Base-by-base conservation (phyloP, 1,140 invertebrate species). In the Drosophila busckii region DNA sequence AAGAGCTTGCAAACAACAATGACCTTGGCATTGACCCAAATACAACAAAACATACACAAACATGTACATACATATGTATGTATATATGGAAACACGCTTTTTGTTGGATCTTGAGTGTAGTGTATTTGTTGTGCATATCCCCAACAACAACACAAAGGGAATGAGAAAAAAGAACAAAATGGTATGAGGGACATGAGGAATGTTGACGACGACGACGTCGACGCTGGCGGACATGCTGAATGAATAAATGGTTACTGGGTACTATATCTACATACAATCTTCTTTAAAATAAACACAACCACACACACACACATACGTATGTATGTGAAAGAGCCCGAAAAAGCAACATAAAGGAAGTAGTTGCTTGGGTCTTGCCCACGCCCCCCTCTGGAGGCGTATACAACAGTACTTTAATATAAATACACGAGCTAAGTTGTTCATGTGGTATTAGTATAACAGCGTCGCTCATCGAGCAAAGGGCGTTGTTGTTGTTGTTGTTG, bases 11-110 rank as follows among this genome's bases (percentile, higher is more conserved):
- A 44, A 68, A 75, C 69, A 78, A 62, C 66, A 76, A 67, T 78
- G 71, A 78, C 71, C 71, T 78, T 78, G 71, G 67, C 73, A 78
- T 78, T 78, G 73, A 78, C 71, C 73, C 67, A 78, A 78, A 78
- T 76, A 75, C 59, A n/a, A n/a, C n/a, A n/a, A n/a, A n/a, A n/a
- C n/a, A n/a, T n/a, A n/a, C n/a, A n/a, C n/a, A 65, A 40, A 23
- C 19, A 23, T 38, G 19, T 37, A 37, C 50, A 56, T 63, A 52
- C 17, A 54, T 54, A 64, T 29, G 9, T 34, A 48, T 58, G 38
- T 59, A 49, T 61, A 41, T 34, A 49, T 44, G 50, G 58, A 66
- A 52, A 70, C 55, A 54, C 73, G 66, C 70, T 70, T 55, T 65
- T 61, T 76, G 70, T 76, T 60, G 41, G 70, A 76, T 76, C 70